Evolutionary conservation across 2,113 vertebrate genomes (phyloP).

Genomic region (Pterophyllum scalare): DNA sequence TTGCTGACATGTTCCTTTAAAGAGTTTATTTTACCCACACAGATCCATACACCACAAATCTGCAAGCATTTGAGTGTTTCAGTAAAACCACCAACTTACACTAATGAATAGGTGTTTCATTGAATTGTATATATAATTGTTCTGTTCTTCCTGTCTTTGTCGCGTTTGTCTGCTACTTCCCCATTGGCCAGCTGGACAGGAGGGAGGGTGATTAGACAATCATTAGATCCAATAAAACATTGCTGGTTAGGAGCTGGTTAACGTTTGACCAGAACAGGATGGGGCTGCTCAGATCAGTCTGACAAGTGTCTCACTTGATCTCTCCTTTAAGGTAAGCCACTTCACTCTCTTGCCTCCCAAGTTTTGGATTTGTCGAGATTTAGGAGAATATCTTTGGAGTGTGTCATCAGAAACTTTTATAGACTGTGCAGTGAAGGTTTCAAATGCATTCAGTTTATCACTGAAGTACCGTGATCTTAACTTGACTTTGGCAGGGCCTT

Average conservation of each 20-base stretch:
- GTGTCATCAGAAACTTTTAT: neutral
- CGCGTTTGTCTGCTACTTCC: neutral
- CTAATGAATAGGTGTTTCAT: conserved; percentile 5
- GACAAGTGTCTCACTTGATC: conserved; percentile 53
- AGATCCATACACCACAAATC: neutral
- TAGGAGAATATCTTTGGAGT: neutral
- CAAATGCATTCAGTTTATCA: neutral
- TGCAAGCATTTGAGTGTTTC: neutral
- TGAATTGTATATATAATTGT: conserved; percentile 3
- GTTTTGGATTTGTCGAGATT: neutral
- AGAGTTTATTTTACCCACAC: neutral
- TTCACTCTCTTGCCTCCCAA: neutral
- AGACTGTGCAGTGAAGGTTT: neutral
- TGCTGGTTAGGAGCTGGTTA: conserved; percentile 72
- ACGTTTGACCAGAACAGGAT: conserved; percentile 73
- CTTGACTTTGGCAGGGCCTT: conserved; percentile 69
- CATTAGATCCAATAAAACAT: conserved; percentile 83
- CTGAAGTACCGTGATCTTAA: conserved; percentile 60
- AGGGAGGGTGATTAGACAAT: conserved; percentile 78
- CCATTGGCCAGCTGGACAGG: conserved; percentile 47
- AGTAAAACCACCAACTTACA: neutral
- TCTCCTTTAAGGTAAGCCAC: conserved; percentile 68
- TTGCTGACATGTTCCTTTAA: neutral
- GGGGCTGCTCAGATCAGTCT: conserved; percentile 33
- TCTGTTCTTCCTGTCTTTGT: conserved; percentile 43